phyloP scores from a whole-genome alignment of 2,888 invertebrate species.

The Branchipolynoe longqiensis region DNA sequence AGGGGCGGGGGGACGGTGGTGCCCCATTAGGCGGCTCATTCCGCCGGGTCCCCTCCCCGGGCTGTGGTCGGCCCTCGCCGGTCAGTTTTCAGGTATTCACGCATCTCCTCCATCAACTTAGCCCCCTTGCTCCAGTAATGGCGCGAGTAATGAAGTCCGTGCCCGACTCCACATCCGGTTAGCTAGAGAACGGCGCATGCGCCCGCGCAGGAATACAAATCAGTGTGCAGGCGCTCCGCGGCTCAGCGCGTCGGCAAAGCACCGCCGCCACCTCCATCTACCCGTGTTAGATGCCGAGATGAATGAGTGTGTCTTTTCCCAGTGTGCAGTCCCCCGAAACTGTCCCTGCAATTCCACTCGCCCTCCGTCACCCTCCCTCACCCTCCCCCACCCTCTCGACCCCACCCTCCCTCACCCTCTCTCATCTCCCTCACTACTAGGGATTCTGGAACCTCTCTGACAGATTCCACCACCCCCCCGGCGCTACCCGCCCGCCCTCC shows the following conservation, averaged over 20 bases:
- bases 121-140: constrained; percentile 31
- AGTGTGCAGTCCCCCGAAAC: no score
- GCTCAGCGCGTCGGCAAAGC: not conserved
- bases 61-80: not conserved
- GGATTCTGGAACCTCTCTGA: no score
- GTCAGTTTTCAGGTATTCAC: constrained; percentile 50
- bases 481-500: no score
- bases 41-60: constrained; percentile 8
- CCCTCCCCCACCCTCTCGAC: no score
- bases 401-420: no score
- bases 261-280: not conserved
- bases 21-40: constrained; percentile 29
- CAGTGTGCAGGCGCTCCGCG: not conserved
- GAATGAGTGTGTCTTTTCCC: no score
- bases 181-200: constrained; percentile 34
- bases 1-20: constrained; percentile 27
- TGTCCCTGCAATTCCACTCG: no score
- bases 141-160: constrained; percentile 51
- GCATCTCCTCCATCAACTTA: constrained; percentile 46
- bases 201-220: constrained; percentile 52
- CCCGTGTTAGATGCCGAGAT: no score
- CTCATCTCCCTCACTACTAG: no score
- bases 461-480: no score
- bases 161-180: constrained; percentile 49
- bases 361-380: no score